Percentiles rank a stretch among this genome's conserved stretches.
Conservation (phyloP, 2,797 vertebrate species). For the Sarcophilus harrisii region DNA sequence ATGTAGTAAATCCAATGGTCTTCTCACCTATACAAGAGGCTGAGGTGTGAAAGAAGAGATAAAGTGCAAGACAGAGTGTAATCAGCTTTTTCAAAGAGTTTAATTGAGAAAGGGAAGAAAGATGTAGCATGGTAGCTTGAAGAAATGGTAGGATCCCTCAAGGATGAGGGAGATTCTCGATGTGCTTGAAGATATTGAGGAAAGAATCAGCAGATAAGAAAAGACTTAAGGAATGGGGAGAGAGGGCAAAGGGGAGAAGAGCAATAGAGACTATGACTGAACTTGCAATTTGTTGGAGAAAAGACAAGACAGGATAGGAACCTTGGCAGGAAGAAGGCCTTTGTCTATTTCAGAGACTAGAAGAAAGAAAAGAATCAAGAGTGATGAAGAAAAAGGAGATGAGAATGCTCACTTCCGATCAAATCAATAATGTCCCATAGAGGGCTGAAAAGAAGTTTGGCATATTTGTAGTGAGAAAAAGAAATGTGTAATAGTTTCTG, state of each 20-base stretch:
- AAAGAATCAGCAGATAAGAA: neutral
- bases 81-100: neutral
- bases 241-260: neutral
- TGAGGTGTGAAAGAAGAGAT: neutral
- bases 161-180: neutral
- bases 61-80: neutral
- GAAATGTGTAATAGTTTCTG: neutral
- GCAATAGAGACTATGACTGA: neutral
- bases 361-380: neutral
- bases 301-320: neutral
- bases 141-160: neutral
- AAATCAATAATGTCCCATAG: neutral
- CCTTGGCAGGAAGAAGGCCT: neutral
- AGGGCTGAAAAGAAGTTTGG: neutral
- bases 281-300: neutral
- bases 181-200: neutral
- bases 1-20: neutral
- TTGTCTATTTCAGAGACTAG: neutral
- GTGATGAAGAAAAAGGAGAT: constrained; percentile 7
- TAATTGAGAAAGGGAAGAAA: neutral
- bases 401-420: neutral
- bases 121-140: neutral
- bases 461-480: neutral
- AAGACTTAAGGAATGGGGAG: no score
- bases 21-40: no score